Evolutionary conservation across 2,113 vertebrate genomes (phyloP).

Genomic region (Zosterops japonicus): DNA sequence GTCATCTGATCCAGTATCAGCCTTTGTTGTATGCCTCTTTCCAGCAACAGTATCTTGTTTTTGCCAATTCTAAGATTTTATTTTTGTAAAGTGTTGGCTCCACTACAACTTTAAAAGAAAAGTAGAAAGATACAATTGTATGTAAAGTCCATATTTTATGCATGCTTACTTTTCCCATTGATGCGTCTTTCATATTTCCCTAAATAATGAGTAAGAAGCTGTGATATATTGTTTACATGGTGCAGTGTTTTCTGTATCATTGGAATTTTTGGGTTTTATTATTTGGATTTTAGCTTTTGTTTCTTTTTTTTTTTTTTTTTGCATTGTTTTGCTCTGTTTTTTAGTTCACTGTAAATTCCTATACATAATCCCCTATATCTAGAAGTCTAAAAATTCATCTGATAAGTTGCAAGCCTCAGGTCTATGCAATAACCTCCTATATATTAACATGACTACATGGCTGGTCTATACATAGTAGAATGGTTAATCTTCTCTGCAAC

Average conservation of each 20-base stretch:
- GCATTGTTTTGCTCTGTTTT: background rate
- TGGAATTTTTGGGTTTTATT: background rate
- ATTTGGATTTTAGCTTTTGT: accelerated
- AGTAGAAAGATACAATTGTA: background rate
- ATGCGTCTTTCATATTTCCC: background rate
- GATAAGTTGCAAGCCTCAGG: background rate
- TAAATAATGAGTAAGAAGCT: background rate
- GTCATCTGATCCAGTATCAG: background rate
- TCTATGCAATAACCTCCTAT: background rate
- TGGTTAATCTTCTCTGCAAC: background rate
- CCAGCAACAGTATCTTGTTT: background rate
- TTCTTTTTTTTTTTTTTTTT: background rate
- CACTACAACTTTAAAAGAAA: background rate
- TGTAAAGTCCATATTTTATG: background rate
- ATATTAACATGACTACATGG: background rate
- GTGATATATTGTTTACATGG: background rate
- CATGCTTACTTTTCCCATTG: background rate
- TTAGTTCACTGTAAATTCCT: background rate
- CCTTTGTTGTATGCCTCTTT: background rate
- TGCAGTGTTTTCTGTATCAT: background rate
- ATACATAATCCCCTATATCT: background rate
- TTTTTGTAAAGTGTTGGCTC: background rate
- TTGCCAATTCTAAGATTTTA: background rate
- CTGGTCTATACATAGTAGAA: background rate
- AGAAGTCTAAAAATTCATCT: background rate